These are phyloP conservation scores for Amphimallon solstitiale DNA, from an alignment of 2,888 invertebrate species.

Conservation along the genomic window DNA sequence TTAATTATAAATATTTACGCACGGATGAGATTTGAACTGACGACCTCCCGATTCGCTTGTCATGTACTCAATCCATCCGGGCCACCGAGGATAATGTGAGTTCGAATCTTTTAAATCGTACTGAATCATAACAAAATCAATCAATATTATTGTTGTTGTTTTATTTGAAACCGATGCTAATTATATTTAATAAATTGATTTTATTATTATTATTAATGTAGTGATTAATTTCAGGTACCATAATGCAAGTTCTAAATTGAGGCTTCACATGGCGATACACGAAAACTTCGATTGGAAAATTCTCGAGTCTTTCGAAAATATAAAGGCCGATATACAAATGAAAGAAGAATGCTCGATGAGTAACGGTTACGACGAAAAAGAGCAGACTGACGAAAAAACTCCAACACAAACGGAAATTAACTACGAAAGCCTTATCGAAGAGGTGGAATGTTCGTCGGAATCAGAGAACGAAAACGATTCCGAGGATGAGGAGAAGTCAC, in stretches of 20 bases:
- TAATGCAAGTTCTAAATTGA: conserved; percentile 68
- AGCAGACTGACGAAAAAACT: conserved; percentile 53
- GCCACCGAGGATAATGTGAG: too few species aligned
- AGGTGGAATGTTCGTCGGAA: conserved; percentile 47
- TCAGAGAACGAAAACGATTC: conserved; percentile 42
- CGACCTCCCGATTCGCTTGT: too few species aligned
- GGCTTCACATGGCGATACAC: conserved; percentile 69
- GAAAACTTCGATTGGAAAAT: conserved; percentile 62
- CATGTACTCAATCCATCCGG: too few species aligned
- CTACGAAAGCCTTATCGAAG: conserved; percentile 58
- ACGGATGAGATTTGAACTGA: too few species aligned
- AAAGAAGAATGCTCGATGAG: conserved; percentile 26
- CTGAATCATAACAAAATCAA: too few species aligned
- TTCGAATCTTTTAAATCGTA: too few species aligned
- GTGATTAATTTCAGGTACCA: conserved; percentile 59
- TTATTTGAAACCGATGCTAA: too few species aligned
- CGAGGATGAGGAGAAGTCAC: conserved; percentile 45
- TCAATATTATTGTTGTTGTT: too few species aligned
- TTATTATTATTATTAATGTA: too few species aligned
- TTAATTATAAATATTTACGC: too few species aligned
- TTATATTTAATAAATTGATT: too few species aligned
- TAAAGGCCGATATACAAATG: conserved; percentile 30
- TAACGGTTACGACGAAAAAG: conserved; percentile 40
- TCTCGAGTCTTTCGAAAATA: conserved; percentile 47
- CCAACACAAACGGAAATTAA: conserved; percentile 56